A percentile compares a stretch with the other conserved stretches of the same genome.
These are phyloP conservation scores for Natator depressus DNA, from an alignment of 2,113 vertebrate genomes.

Conservation along the genomic window DNA sequence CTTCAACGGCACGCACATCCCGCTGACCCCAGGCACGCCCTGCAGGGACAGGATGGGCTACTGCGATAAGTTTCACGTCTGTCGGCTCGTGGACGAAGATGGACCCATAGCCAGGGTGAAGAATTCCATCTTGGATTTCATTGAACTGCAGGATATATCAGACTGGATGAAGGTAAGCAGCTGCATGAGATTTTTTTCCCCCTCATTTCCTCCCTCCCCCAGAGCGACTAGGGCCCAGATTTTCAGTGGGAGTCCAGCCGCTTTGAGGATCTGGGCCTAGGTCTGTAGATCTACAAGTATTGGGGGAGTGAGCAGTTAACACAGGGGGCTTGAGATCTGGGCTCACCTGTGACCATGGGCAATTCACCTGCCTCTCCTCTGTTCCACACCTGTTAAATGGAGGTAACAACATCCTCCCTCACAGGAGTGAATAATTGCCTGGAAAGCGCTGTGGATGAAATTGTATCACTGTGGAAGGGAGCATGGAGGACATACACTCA, in stretches of 20 bases:
- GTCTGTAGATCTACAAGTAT: neutral
- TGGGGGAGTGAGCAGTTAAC: neutral
- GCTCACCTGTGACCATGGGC: neutral
- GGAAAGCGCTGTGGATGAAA: neutral
- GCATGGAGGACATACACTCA: neutral
- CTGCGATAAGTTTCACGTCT: constrained; percentile 82
- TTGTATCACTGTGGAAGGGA: neutral
- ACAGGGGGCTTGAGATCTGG: neutral
- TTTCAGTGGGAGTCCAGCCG: neutral
- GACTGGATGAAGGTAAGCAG: constrained; percentile 82
- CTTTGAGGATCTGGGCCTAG: neutral
- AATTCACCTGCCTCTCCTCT: neutral
- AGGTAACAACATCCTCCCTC: neutral
- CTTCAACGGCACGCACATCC: constrained; percentile 71
- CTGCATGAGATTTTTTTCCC: neutral
- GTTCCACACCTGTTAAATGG: neutral
- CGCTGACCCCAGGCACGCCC: constrained; percentile 71
- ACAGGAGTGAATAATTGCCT: neutral
- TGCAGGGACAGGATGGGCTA: constrained; percentile 79
- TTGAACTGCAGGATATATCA: constrained; percentile 73
- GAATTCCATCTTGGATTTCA: constrained; percentile 78
- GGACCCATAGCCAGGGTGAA: constrained; percentile 82
- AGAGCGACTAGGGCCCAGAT: neutral
- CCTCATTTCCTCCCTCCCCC: neutral
- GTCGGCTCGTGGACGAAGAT: constrained; percentile 80